phyloP scores from a whole-genome alignment of 2,888 invertebrate genomes.

The Ophonus ardosiacus region DNA sequence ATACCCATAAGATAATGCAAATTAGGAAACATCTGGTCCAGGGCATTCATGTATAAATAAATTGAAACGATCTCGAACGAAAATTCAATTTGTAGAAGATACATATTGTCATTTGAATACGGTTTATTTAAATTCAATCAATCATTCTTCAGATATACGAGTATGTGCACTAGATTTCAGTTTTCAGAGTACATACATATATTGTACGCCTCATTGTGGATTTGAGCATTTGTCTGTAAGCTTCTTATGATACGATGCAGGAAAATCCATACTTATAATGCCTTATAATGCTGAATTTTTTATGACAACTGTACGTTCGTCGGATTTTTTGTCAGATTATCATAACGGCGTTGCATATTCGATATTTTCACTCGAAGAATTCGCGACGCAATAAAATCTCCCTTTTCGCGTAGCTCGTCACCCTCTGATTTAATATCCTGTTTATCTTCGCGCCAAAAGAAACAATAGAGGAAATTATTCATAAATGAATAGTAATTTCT shows the following conservation, averaged over 20 bases:
- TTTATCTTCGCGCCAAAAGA: neutral
- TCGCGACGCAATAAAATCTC: constrained; percentile 19
- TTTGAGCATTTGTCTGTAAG: neutral
- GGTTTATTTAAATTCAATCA: neutral
- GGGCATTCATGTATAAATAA: neutral
- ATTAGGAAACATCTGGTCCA: neutral
- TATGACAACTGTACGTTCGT: neutral
- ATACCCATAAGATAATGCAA: neutral
- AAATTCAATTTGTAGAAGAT: neutral
- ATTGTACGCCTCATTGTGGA: too few relatives aligned
- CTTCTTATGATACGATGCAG: neutral
- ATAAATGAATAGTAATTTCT: constrained; percentile 35
- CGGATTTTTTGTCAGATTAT: constrained; percentile 20
- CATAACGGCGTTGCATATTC: constrained; percentile 22
- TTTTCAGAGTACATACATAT: too few relatives aligned
- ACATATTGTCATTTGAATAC: neutral
- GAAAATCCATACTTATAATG: neutral
- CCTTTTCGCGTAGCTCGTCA: constrained; percentile 18
- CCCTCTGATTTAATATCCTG: constrained; percentile 41
- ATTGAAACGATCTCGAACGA: neutral
- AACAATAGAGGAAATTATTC: constrained; percentile 24
- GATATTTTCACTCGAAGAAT: constrained; percentile 24
- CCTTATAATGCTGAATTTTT: neutral
- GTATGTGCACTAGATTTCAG: too few relatives aligned
- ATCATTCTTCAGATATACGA: too few relatives aligned